These are phyloP conservation scores for Panorpa germanica DNA, from an alignment of 2,888 invertebrate species.

Conservation along the genomic window DNA sequence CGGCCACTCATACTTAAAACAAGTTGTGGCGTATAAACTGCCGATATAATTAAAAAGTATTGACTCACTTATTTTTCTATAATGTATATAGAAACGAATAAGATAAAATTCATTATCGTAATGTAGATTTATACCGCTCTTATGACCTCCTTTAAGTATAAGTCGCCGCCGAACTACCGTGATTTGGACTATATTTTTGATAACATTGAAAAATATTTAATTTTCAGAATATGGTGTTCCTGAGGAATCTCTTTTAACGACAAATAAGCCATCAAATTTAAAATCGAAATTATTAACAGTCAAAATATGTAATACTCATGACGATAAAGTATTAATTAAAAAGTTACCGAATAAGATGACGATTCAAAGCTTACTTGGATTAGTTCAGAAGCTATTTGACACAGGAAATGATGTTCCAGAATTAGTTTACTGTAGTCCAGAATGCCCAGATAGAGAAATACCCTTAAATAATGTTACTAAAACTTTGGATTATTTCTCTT, in stretches of 20 bases:
- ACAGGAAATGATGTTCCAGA: slow-evolving; percentile 19
- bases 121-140: too few relatives aligned
- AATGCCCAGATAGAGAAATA: slow-evolving; percentile 45
- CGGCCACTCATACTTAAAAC: too few relatives aligned
- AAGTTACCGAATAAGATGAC: slow-evolving; percentile 60
- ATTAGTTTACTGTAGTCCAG: slow-evolving; percentile 30
- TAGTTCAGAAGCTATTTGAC: slow-evolving; percentile 58
- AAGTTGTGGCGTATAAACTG: too few relatives aligned
- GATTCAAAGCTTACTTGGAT: slow-evolving; percentile 63
- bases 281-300: slow-evolving; percentile 48
- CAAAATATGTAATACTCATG: slow-evolving; percentile 28
- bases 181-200: slow-evolving; percentile 5
- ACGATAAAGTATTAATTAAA: slow-evolving; percentile 34
- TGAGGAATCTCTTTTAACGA: slow-evolving; percentile 48
- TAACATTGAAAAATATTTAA: slow-evolving; percentile 10
- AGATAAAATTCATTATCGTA: too few relatives aligned
- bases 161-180: too few relatives aligned
- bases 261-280: slow-evolving; percentile 33
- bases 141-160: too few relatives aligned
- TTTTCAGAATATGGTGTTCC: slow-evolving; percentile 64
- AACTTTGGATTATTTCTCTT: slow-evolving; percentile 63
- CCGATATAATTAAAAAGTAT: too few relatives aligned
- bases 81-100: too few relatives aligned
- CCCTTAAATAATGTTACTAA: slow-evolving; percentile 65
- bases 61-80: too few relatives aligned